phyloP scores from a whole-genome alignment of 2,113 vertebrate genomes.

The Corydoras sp. region DNA sequence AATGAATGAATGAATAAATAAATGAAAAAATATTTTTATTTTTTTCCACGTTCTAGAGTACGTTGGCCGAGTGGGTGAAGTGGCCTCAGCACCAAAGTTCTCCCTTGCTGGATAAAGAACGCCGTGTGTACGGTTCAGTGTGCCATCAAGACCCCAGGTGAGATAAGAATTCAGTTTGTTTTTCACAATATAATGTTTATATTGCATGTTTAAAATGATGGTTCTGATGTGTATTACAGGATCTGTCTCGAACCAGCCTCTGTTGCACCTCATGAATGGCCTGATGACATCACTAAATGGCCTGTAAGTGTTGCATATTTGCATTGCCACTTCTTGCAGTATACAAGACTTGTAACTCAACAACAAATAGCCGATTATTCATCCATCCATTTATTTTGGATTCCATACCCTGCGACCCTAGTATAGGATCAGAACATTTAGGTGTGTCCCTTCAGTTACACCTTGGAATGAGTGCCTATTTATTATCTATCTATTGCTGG shows the following conservation, averaged over 20 bases:
- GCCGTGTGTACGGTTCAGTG: conserved; percentile 82
- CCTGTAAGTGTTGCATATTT: conserved; percentile 71
- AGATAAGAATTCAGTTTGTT: conserved; percentile 3
- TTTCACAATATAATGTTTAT: not conserved
- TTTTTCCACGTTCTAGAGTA: conserved; percentile 69
- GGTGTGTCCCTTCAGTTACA: too few relatives aligned
- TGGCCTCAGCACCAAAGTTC: conserved; percentile 84
- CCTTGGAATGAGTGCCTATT: too few relatives aligned
- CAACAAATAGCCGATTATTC: too few relatives aligned
- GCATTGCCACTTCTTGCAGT: too few relatives aligned
- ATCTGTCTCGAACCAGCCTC: conserved; percentile 94
- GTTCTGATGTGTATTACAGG: conserved; percentile 56
- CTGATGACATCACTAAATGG: conserved; percentile 98
- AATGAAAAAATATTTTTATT: too few relatives aligned
- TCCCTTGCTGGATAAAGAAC: conserved; percentile 70
- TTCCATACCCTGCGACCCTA: too few relatives aligned
- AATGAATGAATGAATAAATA: too few relatives aligned
- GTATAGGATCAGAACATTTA: too few relatives aligned
- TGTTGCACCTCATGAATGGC: conserved; percentile 88
- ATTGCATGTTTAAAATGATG: not conserved
- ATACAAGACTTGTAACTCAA: too few relatives aligned
- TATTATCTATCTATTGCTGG: too few relatives aligned
- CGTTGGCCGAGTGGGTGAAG: conserved; percentile 93
- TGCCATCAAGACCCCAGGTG: conserved; percentile 97
- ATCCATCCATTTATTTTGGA: too few relatives aligned